Percentiles rank a stretch among this genome's conserved stretches.
These are phyloP conservation scores for Sycophila texana DNA, from an alignment of 2,888 invertebrate species.

Conservation along the genomic window DNA sequence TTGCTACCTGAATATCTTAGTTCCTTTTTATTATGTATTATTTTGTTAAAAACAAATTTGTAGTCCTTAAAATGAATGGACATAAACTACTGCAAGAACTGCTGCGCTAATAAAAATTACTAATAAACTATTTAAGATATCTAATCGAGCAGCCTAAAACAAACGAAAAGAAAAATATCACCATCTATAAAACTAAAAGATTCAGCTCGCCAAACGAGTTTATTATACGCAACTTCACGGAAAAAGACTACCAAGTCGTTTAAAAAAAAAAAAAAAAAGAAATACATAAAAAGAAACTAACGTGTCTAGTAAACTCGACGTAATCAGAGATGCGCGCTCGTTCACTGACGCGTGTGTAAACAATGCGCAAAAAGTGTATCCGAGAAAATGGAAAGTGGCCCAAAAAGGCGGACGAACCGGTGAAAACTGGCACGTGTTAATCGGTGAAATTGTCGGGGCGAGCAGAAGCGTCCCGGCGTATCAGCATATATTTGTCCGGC, in stretches of 20 bases:
- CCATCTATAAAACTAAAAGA: conserved; percentile 16
- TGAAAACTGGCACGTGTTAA: conserved; percentile 68
- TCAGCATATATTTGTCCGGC: not conserved
- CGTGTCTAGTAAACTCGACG: not conserved
- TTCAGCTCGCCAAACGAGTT: conserved; percentile 3
- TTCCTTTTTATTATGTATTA: too few species aligned
- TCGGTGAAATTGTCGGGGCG: conserved; percentile 66
- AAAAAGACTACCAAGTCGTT: not conserved
- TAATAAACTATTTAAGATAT: too few species aligned
- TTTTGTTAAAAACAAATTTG: too few species aligned
- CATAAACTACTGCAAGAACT: too few species aligned
- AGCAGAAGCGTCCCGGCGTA: not conserved
- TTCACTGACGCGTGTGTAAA: not conserved
- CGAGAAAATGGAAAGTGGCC: conserved; percentile 65
- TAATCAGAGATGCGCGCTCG: not conserved
- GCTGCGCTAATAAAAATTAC: too few species aligned
- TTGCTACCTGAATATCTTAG: not conserved
- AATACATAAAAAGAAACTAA: too few species aligned
- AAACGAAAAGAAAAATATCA: not conserved
- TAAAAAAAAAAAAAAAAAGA: too few species aligned
- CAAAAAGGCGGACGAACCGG: conserved; percentile 59
- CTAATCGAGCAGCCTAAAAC: too few species aligned
- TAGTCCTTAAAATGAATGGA: too few species aligned
- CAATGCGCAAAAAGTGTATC: conserved; percentile 46
- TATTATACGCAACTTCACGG: conserved; percentile 23